Conservation (phyloP, 2,113 vertebrate genomes). For the Mesitornis unicolor region DNA sequence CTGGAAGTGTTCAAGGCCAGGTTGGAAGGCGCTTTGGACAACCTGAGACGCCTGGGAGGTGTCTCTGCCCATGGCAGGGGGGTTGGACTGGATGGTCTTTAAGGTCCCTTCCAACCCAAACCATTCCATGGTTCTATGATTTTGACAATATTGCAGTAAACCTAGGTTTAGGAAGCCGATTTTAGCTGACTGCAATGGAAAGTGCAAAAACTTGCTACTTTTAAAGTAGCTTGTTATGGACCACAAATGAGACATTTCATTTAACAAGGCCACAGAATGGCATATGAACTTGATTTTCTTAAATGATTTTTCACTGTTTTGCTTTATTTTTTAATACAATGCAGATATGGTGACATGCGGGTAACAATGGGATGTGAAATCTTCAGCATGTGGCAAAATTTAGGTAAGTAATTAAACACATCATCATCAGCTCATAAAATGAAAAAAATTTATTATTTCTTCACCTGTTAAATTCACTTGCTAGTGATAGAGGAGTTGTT, state of each 20-base stretch:
- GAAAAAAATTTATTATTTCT: not conserved
- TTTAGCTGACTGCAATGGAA: not conserved
- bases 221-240: not conserved
- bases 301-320: not conserved
- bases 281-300: not conserved
- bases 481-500: not conserved
- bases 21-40: too few relatives aligned
- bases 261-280: not conserved
- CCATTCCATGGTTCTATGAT: too few relatives aligned
- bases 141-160: not conserved
- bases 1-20: too few relatives aligned
- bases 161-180: not conserved
- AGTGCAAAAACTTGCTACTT: not conserved
- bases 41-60: too few relatives aligned
- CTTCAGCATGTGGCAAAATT: slow-evolving; percentile 99
- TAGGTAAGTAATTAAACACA: slow-evolving; percentile 78
- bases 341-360: slow-evolving; percentile 98
- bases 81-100: too few relatives aligned
- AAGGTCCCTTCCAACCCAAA: too few relatives aligned
- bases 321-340: slow-evolving; percentile 23
- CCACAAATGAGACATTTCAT: not conserved
- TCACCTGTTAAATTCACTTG: not conserved
- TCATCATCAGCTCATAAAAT: not conserved
- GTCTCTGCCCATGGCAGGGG: too few relatives aligned
- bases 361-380: slow-evolving; percentile 99